Evolutionary conservation across 1,140 invertebrate species (phyloP).

Genomic region (Ips nitidus): DNA sequence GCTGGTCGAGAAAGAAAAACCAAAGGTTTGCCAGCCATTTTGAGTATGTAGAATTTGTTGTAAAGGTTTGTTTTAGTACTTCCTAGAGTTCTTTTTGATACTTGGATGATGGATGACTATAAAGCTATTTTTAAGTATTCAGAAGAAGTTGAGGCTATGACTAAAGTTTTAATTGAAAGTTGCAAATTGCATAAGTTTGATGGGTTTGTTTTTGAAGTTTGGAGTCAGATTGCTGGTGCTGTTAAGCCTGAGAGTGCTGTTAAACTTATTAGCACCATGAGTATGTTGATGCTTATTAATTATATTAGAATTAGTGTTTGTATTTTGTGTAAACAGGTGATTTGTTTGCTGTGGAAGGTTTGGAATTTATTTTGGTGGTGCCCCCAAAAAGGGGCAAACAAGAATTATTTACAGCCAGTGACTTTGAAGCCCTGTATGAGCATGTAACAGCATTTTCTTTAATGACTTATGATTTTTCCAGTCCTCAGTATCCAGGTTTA

Average conservation of each 20-base stretch:
- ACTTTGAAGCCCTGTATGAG: slow-evolving; percentile 76
- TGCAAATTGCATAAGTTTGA: slow-evolving; percentile 74
- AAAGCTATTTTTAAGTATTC: slow-evolving; percentile 63
- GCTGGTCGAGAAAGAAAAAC: slow-evolving; percentile 53
- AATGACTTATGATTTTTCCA: slow-evolving; percentile 96
- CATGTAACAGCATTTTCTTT: slow-evolving; percentile 84
- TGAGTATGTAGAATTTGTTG: slow-evolving; percentile 1
- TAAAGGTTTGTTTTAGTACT: slow-evolving; percentile 60
- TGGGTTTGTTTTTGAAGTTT: slow-evolving; percentile 86
- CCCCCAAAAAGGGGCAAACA: slow-evolving; percentile 74
- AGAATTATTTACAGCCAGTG: slow-evolving; percentile 73
- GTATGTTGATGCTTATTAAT: slow-evolving; percentile 45
- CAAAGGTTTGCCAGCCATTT: slow-evolving; percentile 49
- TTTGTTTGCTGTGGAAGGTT: slow-evolving; percentile 49
- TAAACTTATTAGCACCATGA: slow-evolving; percentile 64
- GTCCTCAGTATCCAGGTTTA: slow-evolving; percentile 71
- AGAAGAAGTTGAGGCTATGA: slow-evolving; percentile 59
- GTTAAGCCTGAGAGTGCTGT: slow-evolving; percentile 65
- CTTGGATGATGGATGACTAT: slow-evolving; percentile 73
- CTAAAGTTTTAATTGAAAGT: slow-evolving; percentile 60
- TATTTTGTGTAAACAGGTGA: slow-evolving; percentile 29
- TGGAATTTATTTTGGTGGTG: slow-evolving; percentile 79
- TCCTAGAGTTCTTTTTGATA: slow-evolving; percentile 84
- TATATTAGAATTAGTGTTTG: background rate
- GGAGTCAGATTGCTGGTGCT: slow-evolving; percentile 76